Base-by-base conservation (phyloP, 2,797 vertebrate genomes). In the Phaenicophaeus curvirostris region DNA sequence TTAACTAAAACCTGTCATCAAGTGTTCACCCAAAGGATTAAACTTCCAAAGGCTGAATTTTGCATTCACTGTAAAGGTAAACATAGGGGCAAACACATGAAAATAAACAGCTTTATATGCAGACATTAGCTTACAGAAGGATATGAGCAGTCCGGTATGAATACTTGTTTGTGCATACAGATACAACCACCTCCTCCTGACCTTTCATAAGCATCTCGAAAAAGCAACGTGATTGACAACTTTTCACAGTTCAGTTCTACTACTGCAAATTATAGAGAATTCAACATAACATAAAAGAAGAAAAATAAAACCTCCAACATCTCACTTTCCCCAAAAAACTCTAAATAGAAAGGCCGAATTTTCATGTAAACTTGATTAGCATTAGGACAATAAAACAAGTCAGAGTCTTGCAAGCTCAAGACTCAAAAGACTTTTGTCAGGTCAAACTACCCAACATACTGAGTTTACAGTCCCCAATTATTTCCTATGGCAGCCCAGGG, bases 1-100 rank as follows among this genome's bases (percentile, higher is more conserved):
- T 93, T 21, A 84, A 5, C 81, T 75, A 94, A 96, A 95, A 87
- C 8, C n/a, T 76, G 69, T 41, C 68, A 90, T 83, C 61, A 89
- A 68, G 63, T 79, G 84, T 94, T 94, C 42, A 23, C 20, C 62
- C 84, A 80, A 88, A 50, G 53, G 59, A 79, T 30, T 89, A 85
- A 75, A 59, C 50, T 86, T 86, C 33, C 42, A 84, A 87, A 83
- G 25, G 19, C 0, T 85, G 68, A 82, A 83, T 82, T 61, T 63
- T 85, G 50, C 13, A 39, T 39, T 74, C 58, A 79, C 17, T 61
- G 13, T 25, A 79, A 54, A 18, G 14, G 11, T 74, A 94, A 93
- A 82, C 30, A 72, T 0, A n/a, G 9, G 8, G 27, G 11, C 37
- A 69, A 74, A 30, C 23, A 50, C 77, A 87, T 33, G 48, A 88